A percentile compares a stretch with the other conserved stretches of the same genome.
Evolutionary conservation across 2,888 invertebrate species (phyloP).

Genomic region (Eupithecia exiguata): DNA sequence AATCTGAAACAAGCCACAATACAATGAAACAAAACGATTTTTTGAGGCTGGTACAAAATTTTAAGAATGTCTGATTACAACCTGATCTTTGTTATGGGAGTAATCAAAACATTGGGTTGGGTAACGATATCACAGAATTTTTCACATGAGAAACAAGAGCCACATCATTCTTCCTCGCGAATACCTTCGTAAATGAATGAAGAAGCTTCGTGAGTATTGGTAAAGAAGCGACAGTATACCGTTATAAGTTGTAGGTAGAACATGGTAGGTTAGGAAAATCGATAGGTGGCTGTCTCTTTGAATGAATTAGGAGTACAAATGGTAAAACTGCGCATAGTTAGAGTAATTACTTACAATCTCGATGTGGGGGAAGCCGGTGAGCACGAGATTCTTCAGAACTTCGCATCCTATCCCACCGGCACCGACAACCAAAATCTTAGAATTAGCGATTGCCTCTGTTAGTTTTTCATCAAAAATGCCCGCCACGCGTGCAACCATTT

Average conservation of each 20-base stretch:
- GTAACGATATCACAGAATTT: not conserved
- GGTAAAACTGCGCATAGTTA: constrained; percentile 3
- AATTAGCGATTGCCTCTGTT: constrained; percentile 86
- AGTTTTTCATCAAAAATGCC: constrained; percentile 87
- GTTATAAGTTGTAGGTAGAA: constrained; percentile 24
- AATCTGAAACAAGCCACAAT: constrained; percentile 87
- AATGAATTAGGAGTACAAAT: constrained; percentile 9
- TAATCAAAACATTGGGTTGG: not conserved
- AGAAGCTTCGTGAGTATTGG: not conserved
- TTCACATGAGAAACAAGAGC: not conserved
- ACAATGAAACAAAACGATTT: not conserved
- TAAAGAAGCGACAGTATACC: constrained; percentile 9
- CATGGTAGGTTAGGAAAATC: constrained; percentile 17
- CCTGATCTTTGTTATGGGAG: too few relatives aligned
- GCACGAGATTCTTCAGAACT: constrained; percentile 97
- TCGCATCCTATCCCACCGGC: constrained; percentile 99
- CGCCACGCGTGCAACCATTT: constrained; percentile 87
- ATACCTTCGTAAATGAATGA: not conserved
- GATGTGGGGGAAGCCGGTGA: constrained; percentile 96
- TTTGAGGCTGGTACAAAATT: not conserved
- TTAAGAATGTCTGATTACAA: too few relatives aligned
- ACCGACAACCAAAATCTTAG: constrained; percentile 94
- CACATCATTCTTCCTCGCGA: not conserved
- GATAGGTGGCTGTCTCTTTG: not conserved
- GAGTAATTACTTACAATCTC: constrained; percentile 90